These are phyloP conservation scores for Leucophora obtusa DNA, from an alignment of 2,888 invertebrate species.

Conservation along the genomic window DNA sequence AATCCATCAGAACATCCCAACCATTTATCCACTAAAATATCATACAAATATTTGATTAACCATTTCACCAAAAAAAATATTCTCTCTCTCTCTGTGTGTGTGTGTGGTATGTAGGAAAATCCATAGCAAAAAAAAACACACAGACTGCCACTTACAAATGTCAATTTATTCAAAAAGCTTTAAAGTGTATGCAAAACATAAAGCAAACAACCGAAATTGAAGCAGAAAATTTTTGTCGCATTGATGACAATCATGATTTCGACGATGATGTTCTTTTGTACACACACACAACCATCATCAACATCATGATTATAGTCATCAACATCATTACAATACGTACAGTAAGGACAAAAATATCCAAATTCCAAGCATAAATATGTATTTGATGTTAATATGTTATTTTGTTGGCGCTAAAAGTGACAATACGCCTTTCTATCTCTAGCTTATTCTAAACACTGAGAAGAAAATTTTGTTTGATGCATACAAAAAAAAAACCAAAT, in stretches of 20 bases:
- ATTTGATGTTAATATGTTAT: conserved; percentile 30
- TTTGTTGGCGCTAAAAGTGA: conserved; percentile 11
- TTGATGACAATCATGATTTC: conserved; percentile 16
- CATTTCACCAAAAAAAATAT: conserved; percentile 35
- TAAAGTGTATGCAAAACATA: background rate
- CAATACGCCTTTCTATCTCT: background rate
- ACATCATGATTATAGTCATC: conserved; percentile 20
- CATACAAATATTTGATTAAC: conserved; percentile 57
- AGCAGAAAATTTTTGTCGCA: conserved; percentile 16
- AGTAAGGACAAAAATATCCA: conserved; percentile 12
- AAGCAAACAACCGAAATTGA: background rate
- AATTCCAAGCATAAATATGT: conserved; percentile 18
- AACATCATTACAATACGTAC: background rate
- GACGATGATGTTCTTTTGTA: background rate
- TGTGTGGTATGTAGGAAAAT: too few species aligned
- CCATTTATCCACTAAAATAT: conserved; percentile 49
- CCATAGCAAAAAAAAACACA: background rate
- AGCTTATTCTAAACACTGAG: background rate
- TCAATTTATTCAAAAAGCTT: conserved; percentile 24
- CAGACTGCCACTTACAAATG: conserved; percentile 7
- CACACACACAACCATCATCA: conserved; percentile 4
- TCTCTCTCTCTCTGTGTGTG: too few species aligned
- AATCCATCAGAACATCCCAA: conserved; percentile 32
- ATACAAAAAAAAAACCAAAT: too few species aligned
- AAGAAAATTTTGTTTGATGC: too few species aligned